Conservation (phyloP, 2,113 vertebrate genomes). For the Zosterops borbonicus region DNA sequence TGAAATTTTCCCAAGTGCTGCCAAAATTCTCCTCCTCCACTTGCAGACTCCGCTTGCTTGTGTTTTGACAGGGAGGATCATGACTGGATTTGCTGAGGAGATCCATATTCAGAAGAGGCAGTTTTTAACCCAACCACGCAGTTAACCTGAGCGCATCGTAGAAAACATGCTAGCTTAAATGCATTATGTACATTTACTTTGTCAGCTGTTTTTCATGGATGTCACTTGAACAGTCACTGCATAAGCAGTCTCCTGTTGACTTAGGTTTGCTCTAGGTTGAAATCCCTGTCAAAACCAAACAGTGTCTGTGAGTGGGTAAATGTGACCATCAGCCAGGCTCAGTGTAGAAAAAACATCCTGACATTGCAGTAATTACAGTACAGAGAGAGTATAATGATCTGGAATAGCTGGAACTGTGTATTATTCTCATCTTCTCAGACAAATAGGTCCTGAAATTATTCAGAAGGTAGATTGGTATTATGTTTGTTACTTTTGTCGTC, state of each 20-base stretch:
- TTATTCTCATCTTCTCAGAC: not conserved
- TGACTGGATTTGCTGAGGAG: not conserved
- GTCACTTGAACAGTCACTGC: not conserved
- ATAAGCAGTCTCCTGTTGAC: not conserved
- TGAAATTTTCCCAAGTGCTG: not conserved
- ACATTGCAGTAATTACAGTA: not conserved
- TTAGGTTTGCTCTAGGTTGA: not conserved
- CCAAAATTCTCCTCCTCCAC: constrained; percentile 1
- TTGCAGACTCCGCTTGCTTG: not conserved
- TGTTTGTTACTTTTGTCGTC: not conserved
- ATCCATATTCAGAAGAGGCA: not conserved
- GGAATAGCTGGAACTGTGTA: not conserved
- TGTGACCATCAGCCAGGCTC: not conserved
- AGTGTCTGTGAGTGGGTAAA: not conserved
- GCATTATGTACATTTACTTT: not conserved
- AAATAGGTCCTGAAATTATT: not conserved
- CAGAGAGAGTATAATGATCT: not conserved
- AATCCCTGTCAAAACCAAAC: constrained; percentile 4
- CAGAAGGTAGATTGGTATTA: not conserved
- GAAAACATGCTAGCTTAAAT: not conserved
- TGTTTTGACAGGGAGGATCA: constrained; percentile 2
- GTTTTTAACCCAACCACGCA: not conserved
- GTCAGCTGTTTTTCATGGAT: not conserved
- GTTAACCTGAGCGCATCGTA: not conserved
- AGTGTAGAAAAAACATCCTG: not conserved